Conservation (phyloP, 2,888 invertebrate genomes). For the Idaea straminata region DNA sequence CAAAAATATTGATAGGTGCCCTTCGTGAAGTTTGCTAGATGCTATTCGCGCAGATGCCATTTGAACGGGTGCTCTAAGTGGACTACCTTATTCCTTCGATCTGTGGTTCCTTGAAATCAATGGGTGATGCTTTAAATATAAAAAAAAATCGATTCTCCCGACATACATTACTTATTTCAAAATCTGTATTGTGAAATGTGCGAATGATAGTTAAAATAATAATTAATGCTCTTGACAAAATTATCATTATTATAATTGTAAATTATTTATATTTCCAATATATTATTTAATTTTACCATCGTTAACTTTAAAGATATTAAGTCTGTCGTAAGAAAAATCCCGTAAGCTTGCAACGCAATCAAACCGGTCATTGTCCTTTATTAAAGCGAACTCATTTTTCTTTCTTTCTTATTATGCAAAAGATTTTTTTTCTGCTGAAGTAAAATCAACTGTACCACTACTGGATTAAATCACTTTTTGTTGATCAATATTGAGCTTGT, state of each 20-base stretch:
- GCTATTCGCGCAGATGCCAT: too few species aligned
- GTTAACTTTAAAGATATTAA: background rate
- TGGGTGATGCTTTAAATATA: too few species aligned
- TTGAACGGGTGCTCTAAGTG: too few species aligned
- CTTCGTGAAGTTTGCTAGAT: too few species aligned
- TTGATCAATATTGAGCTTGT: slow-evolving; percentile 8
- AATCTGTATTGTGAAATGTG: too few species aligned
- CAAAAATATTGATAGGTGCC: too few species aligned
- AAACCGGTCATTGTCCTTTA: slow-evolving; percentile 21
- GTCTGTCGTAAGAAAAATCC: slow-evolving; percentile 14
- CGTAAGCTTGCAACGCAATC: slow-evolving; percentile 22
- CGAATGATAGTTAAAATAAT: too few species aligned
- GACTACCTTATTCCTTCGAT: too few species aligned
- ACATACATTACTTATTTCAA: too few species aligned
- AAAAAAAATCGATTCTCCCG: too few species aligned
- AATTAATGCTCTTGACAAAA: background rate
- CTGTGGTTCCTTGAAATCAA: too few species aligned
- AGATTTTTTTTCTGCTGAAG: background rate
- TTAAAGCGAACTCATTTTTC: slow-evolving; percentile 46
- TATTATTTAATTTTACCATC: background rate
- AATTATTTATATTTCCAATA: background rate
- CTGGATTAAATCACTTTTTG: background rate
- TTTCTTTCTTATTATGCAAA: slow-evolving; percentile 55
- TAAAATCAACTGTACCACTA: background rate
- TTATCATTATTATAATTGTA: background rate